These are phyloP conservation scores for Brachionus calyciflorus DNA, from an alignment of 1,140 invertebrate genomes.

Conservation along the genomic window DNA sequence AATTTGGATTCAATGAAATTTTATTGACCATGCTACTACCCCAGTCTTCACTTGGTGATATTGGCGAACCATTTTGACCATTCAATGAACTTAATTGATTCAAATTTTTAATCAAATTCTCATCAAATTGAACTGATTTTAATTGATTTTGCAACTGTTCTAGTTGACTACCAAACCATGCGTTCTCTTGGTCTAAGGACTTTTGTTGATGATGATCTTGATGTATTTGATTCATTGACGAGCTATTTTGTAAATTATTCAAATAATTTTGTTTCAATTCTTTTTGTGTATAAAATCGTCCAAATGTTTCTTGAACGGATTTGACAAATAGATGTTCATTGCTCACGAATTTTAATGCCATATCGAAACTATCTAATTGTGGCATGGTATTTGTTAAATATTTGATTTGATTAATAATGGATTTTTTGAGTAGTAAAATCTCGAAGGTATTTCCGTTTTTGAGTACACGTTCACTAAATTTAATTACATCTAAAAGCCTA, in stretches of 20 bases:
- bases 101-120: slow-evolving; percentile 7
- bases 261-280: slow-evolving; percentile 34
- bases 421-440: slow-evolving; percentile 74
- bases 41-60: not conserved
- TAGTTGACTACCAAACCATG: not conserved
- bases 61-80: not conserved
- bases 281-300: slow-evolving; percentile 40
- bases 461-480: slow-evolving; percentile 74
- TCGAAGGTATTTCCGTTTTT: slow-evolving; percentile 77
- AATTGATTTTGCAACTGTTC: slow-evolving; percentile 16
- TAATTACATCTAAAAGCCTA: slow-evolving; percentile 77
- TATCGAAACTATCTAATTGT: slow-evolving; percentile 70
- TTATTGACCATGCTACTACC: not conserved
- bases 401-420: slow-evolving; percentile 71
- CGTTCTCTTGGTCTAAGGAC: not conserved
- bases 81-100: slow-evolving; percentile 18
- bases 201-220: too few relatives aligned
- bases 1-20: not conserved
- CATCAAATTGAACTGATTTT: not conserved
- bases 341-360: slow-evolving; percentile 76
- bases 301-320: slow-evolving; percentile 60
- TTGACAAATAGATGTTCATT: slow-evolving; percentile 74
- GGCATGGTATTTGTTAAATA: slow-evolving; percentile 75
- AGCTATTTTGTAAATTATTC: slow-evolving; percentile 4
- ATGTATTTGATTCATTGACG: not conserved